Conservation (phyloP, 2,888 invertebrate species). For the Eupsilia transversa region DNA sequence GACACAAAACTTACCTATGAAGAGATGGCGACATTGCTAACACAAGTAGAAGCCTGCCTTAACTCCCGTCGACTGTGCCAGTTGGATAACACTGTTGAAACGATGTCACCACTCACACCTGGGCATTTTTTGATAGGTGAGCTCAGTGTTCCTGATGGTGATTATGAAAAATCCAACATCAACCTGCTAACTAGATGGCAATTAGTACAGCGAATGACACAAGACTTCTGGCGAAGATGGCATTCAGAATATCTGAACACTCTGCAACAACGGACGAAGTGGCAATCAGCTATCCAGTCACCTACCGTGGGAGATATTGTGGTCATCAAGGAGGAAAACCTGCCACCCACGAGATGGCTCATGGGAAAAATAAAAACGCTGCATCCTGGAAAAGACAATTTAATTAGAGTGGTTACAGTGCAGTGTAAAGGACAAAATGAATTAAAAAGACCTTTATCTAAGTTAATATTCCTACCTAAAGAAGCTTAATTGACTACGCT, state of each 20-base stretch:
- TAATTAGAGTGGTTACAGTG: too few species aligned
- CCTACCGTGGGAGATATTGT: slow-evolving; percentile 56
- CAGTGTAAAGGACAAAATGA: neutral
- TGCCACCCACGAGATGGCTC: too few species aligned
- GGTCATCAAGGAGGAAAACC: neutral
- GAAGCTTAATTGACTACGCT: neutral
- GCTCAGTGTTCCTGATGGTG: slow-evolving; percentile 16
- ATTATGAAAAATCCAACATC: slow-evolving; percentile 14
- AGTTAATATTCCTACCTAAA: slow-evolving; percentile 36
- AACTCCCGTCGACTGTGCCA: neutral
- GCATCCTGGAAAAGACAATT: too few species aligned
- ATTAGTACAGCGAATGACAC: slow-evolving; percentile 60
- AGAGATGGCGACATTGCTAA: neutral
- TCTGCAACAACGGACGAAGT: slow-evolving; percentile 61
- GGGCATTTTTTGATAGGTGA: slow-evolving; percentile 35
- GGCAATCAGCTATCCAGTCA: slow-evolving; percentile 48
- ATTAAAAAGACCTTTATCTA: slow-evolving; percentile 27
- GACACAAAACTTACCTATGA: neutral
- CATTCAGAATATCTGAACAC: slow-evolving; percentile 62
- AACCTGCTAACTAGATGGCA: slow-evolving; percentile 59
- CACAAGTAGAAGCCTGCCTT: neutral
- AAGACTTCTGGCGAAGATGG: slow-evolving; percentile 67
- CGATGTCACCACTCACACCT: slow-evolving; percentile 22
- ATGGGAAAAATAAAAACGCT: neutral
- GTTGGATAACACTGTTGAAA: neutral